Conservation (phyloP, 2,888 invertebrate genomes). For the Metellina segmentata region DNA sequence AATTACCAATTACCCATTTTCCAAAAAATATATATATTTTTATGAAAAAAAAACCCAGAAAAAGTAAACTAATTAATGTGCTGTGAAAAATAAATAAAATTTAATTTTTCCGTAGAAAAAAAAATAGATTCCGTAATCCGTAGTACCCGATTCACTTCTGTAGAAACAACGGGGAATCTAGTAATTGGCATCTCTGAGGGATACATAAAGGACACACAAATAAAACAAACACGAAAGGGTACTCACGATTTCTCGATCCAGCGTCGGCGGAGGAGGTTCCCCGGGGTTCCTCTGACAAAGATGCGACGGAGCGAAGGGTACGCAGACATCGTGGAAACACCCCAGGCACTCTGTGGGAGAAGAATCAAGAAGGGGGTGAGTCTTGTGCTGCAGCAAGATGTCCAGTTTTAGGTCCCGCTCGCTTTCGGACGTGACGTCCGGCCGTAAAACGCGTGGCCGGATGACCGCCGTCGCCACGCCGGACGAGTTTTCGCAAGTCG, state of each 20-base stretch:
- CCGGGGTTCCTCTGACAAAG: constrained; percentile 77
- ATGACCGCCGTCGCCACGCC: constrained; percentile 49
- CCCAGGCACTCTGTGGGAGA: constrained; percentile 85
- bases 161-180: too few relatives aligned
- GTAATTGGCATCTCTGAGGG: too few relatives aligned
- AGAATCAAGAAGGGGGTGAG: constrained; percentile 31
- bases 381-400: constrained; percentile 4
- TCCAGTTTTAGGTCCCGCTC: background rate
- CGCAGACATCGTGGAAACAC: constrained; percentile 85
- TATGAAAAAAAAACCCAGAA: too few relatives aligned
- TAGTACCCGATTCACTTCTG: too few relatives aligned
- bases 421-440: background rate
- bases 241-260: constrained; percentile 80
- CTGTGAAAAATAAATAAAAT: too few relatives aligned
- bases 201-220: too few relatives aligned
- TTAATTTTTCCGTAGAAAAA: too few relatives aligned
- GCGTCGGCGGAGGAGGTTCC: constrained; percentile 80
- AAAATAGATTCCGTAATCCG: too few relatives aligned
- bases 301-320: constrained; percentile 79
- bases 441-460: constrained; percentile 55
- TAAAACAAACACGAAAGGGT: constrained; percentile 15
- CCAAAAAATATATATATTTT: too few relatives aligned
- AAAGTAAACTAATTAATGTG: too few relatives aligned
- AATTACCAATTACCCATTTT: too few relatives aligned
- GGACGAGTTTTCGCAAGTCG: background rate